Evolutionary conservation across 2,797 vertebrate genomes (phyloP).

Genomic region (Mus minutoides): DNA sequence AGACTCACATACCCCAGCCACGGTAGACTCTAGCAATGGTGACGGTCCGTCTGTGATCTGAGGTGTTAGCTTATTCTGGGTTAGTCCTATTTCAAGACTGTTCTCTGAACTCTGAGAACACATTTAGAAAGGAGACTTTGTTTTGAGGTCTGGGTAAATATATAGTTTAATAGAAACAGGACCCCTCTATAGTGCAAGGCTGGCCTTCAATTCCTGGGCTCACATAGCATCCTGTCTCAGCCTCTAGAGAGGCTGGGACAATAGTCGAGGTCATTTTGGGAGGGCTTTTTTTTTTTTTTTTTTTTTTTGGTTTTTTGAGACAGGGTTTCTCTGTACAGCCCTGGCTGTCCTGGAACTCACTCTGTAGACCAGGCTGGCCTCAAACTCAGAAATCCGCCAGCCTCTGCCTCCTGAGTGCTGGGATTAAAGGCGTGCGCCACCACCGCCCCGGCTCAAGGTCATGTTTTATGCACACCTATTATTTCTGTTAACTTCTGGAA

Average conservation of each 20-base stretch:
- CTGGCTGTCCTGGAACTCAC: no score
- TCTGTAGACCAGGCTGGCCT: no score
- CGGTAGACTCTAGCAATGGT: background rate
- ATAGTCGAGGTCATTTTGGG: background rate
- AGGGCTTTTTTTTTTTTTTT: no score
- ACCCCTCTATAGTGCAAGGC: background rate
- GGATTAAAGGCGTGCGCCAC: no score
- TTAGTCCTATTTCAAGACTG: fast-evolving
- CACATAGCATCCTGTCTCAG: background rate
- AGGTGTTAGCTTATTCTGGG: fast-evolving
- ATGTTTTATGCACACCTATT: fast-evolving
- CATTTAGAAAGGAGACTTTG: background rate
- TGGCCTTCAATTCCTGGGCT: background rate
- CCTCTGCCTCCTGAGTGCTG: no score
- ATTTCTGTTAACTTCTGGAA: fast-evolving
- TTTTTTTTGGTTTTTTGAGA: no score
- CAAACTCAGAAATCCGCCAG: no score
- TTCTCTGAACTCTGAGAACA: background rate
- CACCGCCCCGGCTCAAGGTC: no score
- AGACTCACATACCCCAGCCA: background rate
- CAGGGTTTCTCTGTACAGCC: no score
- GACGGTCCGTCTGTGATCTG: background rate
- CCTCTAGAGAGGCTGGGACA: background rate
- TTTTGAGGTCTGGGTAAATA: background rate
- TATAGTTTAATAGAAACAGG: background rate